phyloP scores from a whole-genome alignment of 2,113 vertebrate species.

The Sander vitreus region DNA sequence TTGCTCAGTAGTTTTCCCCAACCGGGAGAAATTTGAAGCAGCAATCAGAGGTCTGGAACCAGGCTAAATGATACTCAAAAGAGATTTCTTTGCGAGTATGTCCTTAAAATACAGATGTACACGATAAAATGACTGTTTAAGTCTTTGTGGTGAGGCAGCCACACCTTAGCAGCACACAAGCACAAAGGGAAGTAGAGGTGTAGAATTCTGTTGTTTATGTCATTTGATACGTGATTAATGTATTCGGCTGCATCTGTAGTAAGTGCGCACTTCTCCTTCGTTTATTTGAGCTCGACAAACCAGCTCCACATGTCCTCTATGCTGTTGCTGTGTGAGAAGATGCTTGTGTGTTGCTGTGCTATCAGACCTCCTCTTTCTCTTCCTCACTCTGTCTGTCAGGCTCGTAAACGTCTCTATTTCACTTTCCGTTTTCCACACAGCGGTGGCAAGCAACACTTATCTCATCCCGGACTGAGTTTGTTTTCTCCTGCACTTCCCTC shows the following conservation, averaged over 20 bases:
- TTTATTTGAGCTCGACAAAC: constrained; percentile 38
- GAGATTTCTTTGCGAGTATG: too few species aligned
- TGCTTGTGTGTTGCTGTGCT: not conserved
- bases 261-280: not conserved
- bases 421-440: not conserved
- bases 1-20: not conserved
- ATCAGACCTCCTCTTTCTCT: not conserved
- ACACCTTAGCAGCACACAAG: not conserved
- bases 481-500: not conserved
- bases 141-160: not conserved
- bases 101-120: too few species aligned
- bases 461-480: not conserved
- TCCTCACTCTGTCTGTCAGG: not conserved
- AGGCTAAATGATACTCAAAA: too few species aligned
- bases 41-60: too few species aligned
- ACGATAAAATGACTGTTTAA: not conserved
- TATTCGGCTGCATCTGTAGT: not conserved
- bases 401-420: not conserved
- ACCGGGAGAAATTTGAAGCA: not conserved
- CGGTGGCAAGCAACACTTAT: not conserved
- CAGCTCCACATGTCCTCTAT: constrained; percentile 38
- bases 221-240: constrained; percentile 1
- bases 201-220: not conserved
- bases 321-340: constrained; percentile 17
- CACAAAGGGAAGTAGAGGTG: not conserved